Evolutionary conservation across 1,140 invertebrate genomes (phyloP), one percentile per base, ranked within the genome.

Genomic region (Pteromalus puparum): DNA sequence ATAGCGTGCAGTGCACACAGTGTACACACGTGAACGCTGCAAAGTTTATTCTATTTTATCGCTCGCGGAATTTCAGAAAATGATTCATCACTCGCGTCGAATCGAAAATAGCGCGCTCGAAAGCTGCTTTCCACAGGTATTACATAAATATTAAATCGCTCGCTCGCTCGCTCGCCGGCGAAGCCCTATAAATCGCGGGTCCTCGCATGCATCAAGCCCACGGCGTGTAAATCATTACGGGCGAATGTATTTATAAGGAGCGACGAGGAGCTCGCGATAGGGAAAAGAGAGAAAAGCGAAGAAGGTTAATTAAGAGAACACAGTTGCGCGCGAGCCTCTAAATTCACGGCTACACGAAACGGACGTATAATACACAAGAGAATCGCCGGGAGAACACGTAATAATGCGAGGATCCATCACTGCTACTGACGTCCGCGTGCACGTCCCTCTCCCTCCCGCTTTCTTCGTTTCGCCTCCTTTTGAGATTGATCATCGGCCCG

Each of bases 401-500:
- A 42, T 74, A 74, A 74, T 42, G 48, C 48, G 48, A 61, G 9
- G 80, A 82, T 82, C 80, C 46, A 82, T 82, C 70, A 82, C 46
- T 74, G 79, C 13, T 72, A 70, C n/a, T 80, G 78, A 70, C 61
- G 61, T 80, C 61, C 10, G 6, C n/a, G 9, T 42, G 21, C 30
- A 9, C 30, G 30, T 26, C 18, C 13, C 6, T 7, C 26, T 6
- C 68, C 24, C 24, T 2, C 68, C 18, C 13, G 1, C 4, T 53
- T 0, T 24, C 75, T 68, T 42, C n/a, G 68, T 18, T 12, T 42
- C 28, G 42, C 24, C 48, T 72, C 18, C 42, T 72, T 72, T 72
- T 30, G 46, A 74, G 80, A 82, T 82, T 74, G 80, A 82, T 74
- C 80, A 74, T 72, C 68, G 67, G 79, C 67, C 53, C 67, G 28